Evolutionary conservation across 37 sponge, comb jelly and placozoan species (phyloP), one percentile per base, ranked within the genome.

Genomic region (Chondrilla cf. caribensis): DNA sequence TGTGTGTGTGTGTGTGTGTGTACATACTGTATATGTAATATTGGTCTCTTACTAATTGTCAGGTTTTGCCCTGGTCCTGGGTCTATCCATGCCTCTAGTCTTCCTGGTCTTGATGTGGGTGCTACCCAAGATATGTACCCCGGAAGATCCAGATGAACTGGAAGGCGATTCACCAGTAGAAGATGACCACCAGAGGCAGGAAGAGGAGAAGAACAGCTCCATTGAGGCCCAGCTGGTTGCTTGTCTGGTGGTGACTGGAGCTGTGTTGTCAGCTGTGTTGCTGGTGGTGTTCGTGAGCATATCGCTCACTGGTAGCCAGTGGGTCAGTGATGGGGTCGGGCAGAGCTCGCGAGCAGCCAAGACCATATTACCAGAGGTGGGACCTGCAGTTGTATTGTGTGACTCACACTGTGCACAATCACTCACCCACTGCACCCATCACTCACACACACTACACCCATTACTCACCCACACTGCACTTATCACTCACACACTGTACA

Each of bases 271-370:
- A 37, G 44, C 81, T 24, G 28, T 84, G 24, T 26, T 77, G 11
- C 79, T 89, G 51, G 2, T 40, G 9, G 59, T 70, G 24, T 82
- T 89, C 25, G 37, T 89, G 33, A n/a, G 41, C 24, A n/a, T 89
- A 37, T 67, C 84, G 19, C 78, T 89, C 22, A 42, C 67, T 21
- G 89, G 82, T 1, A 89, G 81, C 82, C 25, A 54, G 54, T 70
- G 77, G 78, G 55, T 82, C 43, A 82, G 41, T 36, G 38, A n/a
- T 21, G 89, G 89, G 18, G 82, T 85, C 8, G 7, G 38, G 0
- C 18, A 67, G 59, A 81, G 86, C 8, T 39, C 62, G 57, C 42
- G 2, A 38, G 82, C 67, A 0, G 79, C 82, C 28, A 39, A 40
- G 2, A 6, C 22, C 3, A 51, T 77, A 17, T 38, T 89, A 5